A percentile compares a stretch with the other conserved stretches of the same genome.
Evolutionary conservation across 2,797 vertebrate species (phyloP).

Genomic region (Sylvia borin): DNA sequence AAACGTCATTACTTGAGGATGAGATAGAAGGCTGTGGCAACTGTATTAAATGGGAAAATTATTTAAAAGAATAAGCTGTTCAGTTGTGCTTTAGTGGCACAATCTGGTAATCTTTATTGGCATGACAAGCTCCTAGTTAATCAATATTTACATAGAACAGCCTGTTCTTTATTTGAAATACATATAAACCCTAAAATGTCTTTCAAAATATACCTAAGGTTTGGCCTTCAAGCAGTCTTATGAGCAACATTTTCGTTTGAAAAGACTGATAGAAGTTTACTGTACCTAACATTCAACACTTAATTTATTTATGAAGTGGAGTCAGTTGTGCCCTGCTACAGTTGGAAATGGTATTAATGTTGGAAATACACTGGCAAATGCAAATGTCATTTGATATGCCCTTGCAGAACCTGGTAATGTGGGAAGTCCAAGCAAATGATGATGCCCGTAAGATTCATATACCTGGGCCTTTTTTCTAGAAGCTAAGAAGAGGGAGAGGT

Average conservation of each 20-base stretch:
- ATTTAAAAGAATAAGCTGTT: neutral
- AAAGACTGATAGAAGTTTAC: neutral
- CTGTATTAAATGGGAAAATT: neutral
- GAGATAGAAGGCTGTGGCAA: neutral
- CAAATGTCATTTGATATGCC: rapidly evolving
- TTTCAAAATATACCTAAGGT: neutral
- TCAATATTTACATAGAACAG: neutral
- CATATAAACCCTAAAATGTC: neutral
- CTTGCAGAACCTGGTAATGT: neutral
- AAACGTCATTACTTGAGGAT: neutral
- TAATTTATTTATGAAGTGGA: neutral
- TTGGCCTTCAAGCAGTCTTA: neutral
- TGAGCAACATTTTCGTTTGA: neutral
- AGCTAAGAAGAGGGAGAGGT: neutral
- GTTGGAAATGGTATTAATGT: neutral
- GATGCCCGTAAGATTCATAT: neutral
- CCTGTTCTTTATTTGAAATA: neutral
- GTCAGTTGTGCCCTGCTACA: neutral
- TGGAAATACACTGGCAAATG: neutral
- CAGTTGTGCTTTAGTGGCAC: neutral
- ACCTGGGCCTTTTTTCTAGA: neutral
- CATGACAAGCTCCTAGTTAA: neutral
- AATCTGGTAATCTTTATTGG: neutral
- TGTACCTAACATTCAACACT: neutral
- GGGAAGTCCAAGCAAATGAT: neutral